phyloP scores from a whole-genome alignment of 2,113 vertebrate genomes.

The Centropus unirufus region DNA sequence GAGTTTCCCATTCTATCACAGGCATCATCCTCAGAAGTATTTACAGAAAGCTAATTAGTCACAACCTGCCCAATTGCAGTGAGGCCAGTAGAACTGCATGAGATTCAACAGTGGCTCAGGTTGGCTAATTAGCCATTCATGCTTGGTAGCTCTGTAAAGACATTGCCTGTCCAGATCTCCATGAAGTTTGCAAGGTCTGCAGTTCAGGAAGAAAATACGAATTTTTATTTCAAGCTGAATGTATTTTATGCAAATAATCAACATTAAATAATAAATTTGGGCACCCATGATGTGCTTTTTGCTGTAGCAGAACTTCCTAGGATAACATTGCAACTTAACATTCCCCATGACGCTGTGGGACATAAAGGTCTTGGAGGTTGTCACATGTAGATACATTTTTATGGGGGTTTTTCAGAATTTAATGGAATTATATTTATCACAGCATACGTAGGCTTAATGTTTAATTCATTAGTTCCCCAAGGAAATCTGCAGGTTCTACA shows the following conservation, averaged over 20 bases:
- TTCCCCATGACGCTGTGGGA: neutral
- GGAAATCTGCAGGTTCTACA: slow-evolving; percentile 19
- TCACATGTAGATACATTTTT: neutral
- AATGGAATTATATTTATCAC: neutral
- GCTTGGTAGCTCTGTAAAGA: neutral
- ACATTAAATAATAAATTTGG: neutral
- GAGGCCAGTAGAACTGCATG: neutral
- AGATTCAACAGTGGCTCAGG: neutral
- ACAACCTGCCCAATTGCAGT: neutral
- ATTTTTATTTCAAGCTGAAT: neutral
- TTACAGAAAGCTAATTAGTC: slow-evolving; percentile 21
- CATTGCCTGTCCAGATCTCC: accelerated
- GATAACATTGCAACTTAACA: neutral
- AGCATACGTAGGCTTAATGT: neutral
- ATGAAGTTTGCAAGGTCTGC: neutral
- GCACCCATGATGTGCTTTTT: neutral
- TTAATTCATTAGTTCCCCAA: slow-evolving; percentile 29
- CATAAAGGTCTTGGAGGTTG: neutral
- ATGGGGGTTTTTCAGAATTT: neutral
- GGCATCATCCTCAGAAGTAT: neutral
- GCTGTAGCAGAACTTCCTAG: neutral
- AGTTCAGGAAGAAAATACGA: neutral
- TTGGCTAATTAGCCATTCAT: neutral
- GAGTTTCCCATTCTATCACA: neutral
- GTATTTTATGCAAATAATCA: neutral